Base-by-base conservation (phyloP, 37 sponge, comb jelly and placozoan species). In the Halisarca cf. caerulea region DNA sequence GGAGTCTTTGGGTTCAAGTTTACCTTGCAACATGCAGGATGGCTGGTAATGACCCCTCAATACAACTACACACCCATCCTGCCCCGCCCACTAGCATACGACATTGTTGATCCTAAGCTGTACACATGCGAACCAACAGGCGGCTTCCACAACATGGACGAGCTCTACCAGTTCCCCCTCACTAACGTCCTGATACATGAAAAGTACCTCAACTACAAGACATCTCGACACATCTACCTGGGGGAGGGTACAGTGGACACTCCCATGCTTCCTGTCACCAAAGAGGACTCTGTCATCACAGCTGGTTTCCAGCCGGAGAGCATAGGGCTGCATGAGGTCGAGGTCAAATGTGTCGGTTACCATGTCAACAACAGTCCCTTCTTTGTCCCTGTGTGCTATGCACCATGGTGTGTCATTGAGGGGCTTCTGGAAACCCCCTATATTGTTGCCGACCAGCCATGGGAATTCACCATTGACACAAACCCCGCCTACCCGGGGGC, bases 311-410 rank as follows among this genome's bases (percentile, higher is more conserved):
- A 73, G 20, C 90, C 95, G 21, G 86, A 92, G 23, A 55, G 69
- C 32, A 53, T 89, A 25, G 95, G 95, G 43, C 71, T 79, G 58
- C 89, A 95, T 59, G 73, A 53, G 1, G 84, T 89, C 6, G 81
- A 87, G 25, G 90, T 95, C 20, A 86, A 25, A 23, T 85, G 55
- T 72, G 90, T 57, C 25, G 88, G 75, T 0, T 51, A 86, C 34
- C 91, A 91, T 39, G 51, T 95, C 35, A 44, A 58, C 27, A 88
- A 89, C 36, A 92, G 93, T 79, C 95, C 95, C 0, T 95, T 92
- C 55, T 38, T 21, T 0, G 86, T 85, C 30, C 66, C 44, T 59
- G 86, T 94, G 55, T 59, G 81, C 45, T 40, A 41, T 74, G 69
- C 79, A 27, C 87, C 87, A 24, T 84, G 73, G 73, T 45, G 59